phyloP scores from a whole-genome alignment of 2,888 invertebrate species.

The Diabrotica balteata region DNA sequence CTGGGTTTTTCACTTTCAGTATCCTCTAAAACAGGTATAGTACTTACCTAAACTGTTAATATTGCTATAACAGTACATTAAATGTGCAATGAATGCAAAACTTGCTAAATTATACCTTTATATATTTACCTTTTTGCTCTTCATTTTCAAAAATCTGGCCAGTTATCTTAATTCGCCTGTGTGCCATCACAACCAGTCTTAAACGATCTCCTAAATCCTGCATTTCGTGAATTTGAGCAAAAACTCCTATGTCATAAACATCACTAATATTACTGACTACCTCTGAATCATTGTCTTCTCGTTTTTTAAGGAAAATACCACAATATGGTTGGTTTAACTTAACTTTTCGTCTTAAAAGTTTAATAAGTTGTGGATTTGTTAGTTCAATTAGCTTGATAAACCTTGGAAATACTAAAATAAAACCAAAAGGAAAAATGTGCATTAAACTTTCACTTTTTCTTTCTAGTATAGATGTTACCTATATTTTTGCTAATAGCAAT shows the following conservation, averaged over 20 bases:
- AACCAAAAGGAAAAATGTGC: neutral
- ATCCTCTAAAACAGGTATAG: conserved; percentile 74
- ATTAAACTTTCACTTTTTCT: no score
- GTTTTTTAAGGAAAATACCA: conserved; percentile 94
- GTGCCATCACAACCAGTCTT: conserved; percentile 93
- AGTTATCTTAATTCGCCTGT: conserved; percentile 83
- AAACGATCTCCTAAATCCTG: conserved; percentile 92
- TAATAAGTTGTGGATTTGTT: conserved; percentile 85
- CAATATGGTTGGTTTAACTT: conserved; percentile 96
- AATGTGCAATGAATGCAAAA: no score
- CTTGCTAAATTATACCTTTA: neutral
- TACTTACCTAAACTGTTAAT: no score
- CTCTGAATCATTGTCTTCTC: conserved; percentile 87
- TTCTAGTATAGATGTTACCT: neutral
- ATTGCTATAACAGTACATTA: no score
- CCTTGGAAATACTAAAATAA: conserved; percentile 81
- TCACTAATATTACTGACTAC: conserved; percentile 84
- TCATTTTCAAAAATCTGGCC: conserved; percentile 80
- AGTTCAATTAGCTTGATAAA: conserved; percentile 98
- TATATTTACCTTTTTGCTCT: conserved; percentile 59
- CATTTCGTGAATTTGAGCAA: conserved; percentile 97
- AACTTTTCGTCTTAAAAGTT: conserved; percentile 90
- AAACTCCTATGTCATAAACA: conserved; percentile 90
- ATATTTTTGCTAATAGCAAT: conserved; percentile 94
- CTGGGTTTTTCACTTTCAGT: conserved; percentile 67